A percentile compares a stretch with the other conserved stretches of the same genome.
These are phyloP conservation scores for Leucoptera coffeella DNA, from an alignment of 2,888 invertebrate genomes.

Conservation along the genomic window DNA sequence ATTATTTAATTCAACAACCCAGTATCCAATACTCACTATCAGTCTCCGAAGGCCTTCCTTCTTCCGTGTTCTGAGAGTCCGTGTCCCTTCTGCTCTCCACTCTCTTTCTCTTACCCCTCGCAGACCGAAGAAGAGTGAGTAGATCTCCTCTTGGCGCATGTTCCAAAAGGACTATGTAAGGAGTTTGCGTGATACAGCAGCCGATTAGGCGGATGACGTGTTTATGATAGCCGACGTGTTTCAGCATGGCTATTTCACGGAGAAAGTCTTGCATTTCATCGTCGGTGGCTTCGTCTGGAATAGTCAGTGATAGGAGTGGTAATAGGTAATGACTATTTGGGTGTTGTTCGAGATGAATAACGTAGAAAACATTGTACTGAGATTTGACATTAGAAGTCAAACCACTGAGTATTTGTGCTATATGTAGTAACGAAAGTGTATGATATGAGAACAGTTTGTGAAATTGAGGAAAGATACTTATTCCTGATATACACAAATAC, in stretches of 20 bases:
- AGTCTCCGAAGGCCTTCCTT: conserved; percentile 42
- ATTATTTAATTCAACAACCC: too few relatives aligned
- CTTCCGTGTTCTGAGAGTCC: conserved; percentile 11
- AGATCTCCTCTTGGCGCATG: conserved; percentile 74
- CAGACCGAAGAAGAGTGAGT: conserved; percentile 52
- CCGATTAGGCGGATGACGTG: conserved; percentile 71
- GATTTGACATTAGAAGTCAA: too few relatives aligned
- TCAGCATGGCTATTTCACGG: conserved; percentile 72
- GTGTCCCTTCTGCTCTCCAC: conserved; percentile 19
- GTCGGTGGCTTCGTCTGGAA: conserved; percentile 44
- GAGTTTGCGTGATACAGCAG: conserved; percentile 64
- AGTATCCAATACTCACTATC: conserved; percentile 17
- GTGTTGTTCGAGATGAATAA: too few relatives aligned
- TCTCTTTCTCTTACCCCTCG: conserved; percentile 25
- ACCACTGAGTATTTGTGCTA: too few relatives aligned
- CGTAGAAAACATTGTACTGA: too few relatives aligned
- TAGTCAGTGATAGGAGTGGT: too few relatives aligned
- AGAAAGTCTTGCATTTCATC: conserved; percentile 65
- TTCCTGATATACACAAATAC: too few relatives aligned
- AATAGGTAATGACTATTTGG: too few relatives aligned
- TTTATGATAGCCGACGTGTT: conserved; percentile 67
- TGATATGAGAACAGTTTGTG: too few relatives aligned
- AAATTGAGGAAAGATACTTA: too few relatives aligned
- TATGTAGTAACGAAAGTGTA: too few relatives aligned
- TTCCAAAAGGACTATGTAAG: conserved; percentile 71